Evolutionary conservation across 2,113 vertebrate species (phyloP).

Genomic region (Zeus faber): DNA sequence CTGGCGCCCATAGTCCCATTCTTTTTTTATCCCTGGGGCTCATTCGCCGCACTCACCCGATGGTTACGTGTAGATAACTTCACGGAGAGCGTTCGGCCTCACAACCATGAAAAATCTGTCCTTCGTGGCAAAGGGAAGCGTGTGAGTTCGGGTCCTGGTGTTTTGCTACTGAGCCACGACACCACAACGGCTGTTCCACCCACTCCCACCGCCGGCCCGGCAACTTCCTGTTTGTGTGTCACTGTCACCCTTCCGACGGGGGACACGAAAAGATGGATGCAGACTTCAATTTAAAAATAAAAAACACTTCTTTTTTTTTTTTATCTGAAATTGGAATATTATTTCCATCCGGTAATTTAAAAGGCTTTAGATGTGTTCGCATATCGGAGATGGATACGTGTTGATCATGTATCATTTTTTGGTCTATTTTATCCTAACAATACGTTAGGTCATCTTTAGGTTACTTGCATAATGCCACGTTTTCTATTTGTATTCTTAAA

Average conservation of each 20-base stretch:
- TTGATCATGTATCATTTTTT: neutral
- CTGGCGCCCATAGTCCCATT: constrained; percentile 3
- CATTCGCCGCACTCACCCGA: constrained; percentile 54
- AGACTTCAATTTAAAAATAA: neutral
- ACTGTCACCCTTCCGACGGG: constrained; percentile 54
- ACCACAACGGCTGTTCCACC: constrained; percentile 77
- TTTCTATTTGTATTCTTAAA: no score
- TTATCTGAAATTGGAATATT: no score
- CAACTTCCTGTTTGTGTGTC: constrained; percentile 74
- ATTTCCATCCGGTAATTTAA: no score
- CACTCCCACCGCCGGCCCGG: constrained; percentile 46
- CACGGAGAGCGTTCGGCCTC: constrained; percentile 25
- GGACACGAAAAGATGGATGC: constrained; percentile 12
- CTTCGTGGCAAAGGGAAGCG: constrained; percentile 25
- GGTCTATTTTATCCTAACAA: no score
- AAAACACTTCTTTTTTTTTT: no score
- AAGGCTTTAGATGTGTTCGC: neutral
- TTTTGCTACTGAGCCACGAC: constrained; percentile 80
- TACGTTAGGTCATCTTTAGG: no score
- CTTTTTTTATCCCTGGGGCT: neutral
- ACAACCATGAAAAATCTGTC: constrained; percentile 43
- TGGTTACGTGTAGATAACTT: constrained; percentile 43
- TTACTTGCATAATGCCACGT: no score
- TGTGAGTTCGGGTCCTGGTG: constrained; percentile 49
- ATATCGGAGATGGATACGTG: neutral